phyloP scores from a whole-genome alignment of 2,797 vertebrate species.

The Poecile montanus region DNA sequence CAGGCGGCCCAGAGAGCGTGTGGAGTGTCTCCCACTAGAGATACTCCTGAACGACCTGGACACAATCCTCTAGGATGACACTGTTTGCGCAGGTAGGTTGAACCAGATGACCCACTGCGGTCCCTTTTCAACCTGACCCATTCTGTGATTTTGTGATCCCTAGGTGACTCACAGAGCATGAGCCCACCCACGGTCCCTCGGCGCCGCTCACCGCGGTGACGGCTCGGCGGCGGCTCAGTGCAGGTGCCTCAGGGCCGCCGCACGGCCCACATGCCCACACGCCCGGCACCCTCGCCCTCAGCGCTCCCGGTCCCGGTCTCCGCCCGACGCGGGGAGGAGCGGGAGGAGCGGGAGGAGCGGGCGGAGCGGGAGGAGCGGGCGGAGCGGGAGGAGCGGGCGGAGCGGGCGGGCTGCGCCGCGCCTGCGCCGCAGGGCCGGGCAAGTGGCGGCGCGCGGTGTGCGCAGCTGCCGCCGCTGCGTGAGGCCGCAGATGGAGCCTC shows the following conservation, averaged over 20 bases:
- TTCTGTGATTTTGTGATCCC: too few relatives aligned
- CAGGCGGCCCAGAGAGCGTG: rapidly evolving
- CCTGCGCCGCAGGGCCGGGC: not conserved
- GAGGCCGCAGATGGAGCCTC: conserved; percentile 38
- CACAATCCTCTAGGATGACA: not conserved
- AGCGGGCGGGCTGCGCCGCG: not conserved
- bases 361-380: not conserved
- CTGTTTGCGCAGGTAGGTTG: not conserved
- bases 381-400: not conserved
- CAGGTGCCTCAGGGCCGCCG: not conserved
- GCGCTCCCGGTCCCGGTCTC: not conserved
- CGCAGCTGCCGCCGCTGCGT: not conserved
- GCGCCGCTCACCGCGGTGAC: rapidly evolving
- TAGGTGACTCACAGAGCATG: rapidly evolving
- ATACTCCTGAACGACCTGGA: not conserved
- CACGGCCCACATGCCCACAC: rapidly evolving
- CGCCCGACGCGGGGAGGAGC: not conserved
- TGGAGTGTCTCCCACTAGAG: not conserved
- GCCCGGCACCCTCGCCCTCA: rapidly evolving
- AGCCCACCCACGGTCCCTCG: too few relatives aligned
- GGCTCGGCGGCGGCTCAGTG: rapidly evolving
- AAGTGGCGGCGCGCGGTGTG: rapidly evolving
- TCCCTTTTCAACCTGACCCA: not conserved
- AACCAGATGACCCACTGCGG: not conserved
- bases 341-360: too few relatives aligned